These are phyloP conservation scores for Marronus borbonicus DNA, from an alignment of 2,888 invertebrate species.

Conservation along the genomic window DNA sequence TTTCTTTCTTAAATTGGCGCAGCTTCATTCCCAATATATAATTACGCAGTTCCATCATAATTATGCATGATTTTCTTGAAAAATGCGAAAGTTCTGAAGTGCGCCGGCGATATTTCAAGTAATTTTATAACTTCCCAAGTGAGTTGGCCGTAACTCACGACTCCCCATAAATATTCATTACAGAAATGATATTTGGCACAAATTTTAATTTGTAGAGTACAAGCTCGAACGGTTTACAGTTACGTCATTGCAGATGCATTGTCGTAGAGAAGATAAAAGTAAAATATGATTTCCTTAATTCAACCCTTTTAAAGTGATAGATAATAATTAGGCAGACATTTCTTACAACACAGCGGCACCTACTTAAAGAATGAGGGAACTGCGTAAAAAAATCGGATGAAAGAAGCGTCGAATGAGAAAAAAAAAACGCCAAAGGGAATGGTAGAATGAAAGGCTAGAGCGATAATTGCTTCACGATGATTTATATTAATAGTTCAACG, in stretches of 20 bases:
- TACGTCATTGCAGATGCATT: conserved; percentile 19
- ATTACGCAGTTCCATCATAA: too few species aligned
- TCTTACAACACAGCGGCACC: conserved; percentile 6
- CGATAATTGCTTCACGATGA: conserved; percentile 41
- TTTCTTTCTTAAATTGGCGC: too few species aligned
- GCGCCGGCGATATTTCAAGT: conserved; percentile 27
- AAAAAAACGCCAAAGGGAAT: conserved; percentile 15
- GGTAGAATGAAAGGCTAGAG: conserved; percentile 11
- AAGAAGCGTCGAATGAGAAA: conserved; percentile 9
- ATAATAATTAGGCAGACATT: conserved; percentile 42
- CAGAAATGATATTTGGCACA: conserved; percentile 54
- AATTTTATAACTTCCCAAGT: conserved; percentile 44
- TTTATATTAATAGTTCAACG: conserved; percentile 46
- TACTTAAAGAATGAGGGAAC: background rate
- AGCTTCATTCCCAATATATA: too few species aligned
- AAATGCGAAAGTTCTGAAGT: background rate
- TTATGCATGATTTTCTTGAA: background rate
- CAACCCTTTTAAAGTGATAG: conserved; percentile 33
- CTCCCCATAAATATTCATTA: conserved; percentile 55
- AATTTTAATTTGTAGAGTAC: conserved; percentile 56
- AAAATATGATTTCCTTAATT: conserved; percentile 48
- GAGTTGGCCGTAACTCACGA: conserved; percentile 50
- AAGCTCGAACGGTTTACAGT: conserved; percentile 48
- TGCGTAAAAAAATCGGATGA: background rate
- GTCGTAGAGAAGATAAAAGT: conserved; percentile 41